These are phyloP conservation scores for Oryzaephilus surinamensis DNA, from an alignment of 1,140 invertebrate genomes.

Conservation along the genomic window DNA sequence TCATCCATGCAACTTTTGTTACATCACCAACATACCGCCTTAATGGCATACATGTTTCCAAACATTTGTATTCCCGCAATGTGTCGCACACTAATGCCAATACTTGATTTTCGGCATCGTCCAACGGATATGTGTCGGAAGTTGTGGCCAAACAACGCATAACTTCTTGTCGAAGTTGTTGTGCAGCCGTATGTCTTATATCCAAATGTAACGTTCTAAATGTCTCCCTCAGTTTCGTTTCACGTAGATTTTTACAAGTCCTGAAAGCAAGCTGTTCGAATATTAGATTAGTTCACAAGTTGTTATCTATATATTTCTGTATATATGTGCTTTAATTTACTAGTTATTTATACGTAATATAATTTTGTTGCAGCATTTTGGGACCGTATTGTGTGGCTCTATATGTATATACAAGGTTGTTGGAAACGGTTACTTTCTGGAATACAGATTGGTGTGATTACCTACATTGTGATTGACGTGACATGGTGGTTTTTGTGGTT, in stretches of 20 bases:
- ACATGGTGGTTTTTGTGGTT: too few relatives aligned
- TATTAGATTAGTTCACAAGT: slow-evolving; percentile 6
- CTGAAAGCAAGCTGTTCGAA: slow-evolving; percentile 50
- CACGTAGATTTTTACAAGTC: slow-evolving; percentile 48
- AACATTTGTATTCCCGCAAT: slow-evolving; percentile 50
- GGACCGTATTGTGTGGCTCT: too few relatives aligned
- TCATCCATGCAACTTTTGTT: slow-evolving; percentile 45
- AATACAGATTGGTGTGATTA: too few relatives aligned
- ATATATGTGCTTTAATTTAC: too few relatives aligned
- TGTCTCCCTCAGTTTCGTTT: slow-evolving; percentile 46
- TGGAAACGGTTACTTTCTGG: too few relatives aligned
- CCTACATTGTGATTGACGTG: too few relatives aligned
- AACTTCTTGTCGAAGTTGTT: slow-evolving; percentile 27
- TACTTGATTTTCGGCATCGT: slow-evolving; percentile 48
- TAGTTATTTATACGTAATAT: slow-evolving; percentile 1
- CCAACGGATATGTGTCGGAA: slow-evolving; percentile 45
- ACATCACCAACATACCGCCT: slow-evolving; percentile 43
- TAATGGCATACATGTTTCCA: slow-evolving; percentile 42
- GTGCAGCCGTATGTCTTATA: slow-evolving; percentile 30
- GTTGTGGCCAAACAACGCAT: slow-evolving; percentile 38
- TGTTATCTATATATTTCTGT: too few relatives aligned
- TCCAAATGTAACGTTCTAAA: slow-evolving; percentile 42
- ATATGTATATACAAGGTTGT: too few relatives aligned
- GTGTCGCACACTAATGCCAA: slow-evolving; percentile 35
- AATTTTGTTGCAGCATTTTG: neutral